Evolutionary conservation across 2,888 invertebrate genomes (phyloP), one percentile per base, ranked within the genome.

Genomic region (Eurois occulta): DNA sequence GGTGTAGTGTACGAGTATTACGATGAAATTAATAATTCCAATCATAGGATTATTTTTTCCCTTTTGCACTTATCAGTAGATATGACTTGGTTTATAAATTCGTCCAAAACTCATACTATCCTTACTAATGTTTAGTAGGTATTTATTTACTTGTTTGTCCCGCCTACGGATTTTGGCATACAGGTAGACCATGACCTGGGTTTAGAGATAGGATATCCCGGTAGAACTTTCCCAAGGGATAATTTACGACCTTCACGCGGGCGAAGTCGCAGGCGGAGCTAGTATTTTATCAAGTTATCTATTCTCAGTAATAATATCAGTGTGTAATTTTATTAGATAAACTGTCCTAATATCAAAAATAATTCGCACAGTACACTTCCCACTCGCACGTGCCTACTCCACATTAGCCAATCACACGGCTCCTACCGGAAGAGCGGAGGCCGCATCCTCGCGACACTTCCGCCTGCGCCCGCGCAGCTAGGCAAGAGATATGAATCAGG

Each of bases 391-490:
- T 79, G 80, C 64, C 66, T 88, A 81, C 67, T 75, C 65, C 60
- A 72, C 65, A 78, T 84, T 84, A 73, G 85, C 77, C 84, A 84
- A 85, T 87, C 75, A 76, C 79, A 80, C 70, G 77, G 65, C 52
- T 66, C 28, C 62, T 75, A 68, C 73, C 91, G 94, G 94, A 94
- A 92, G 89, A 86, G 91, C 88, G 90, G 93, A 93, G 93, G 93
- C 91, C 91, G 92, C 90, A 89, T 93, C 93, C 93, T 91, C 85
- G 86, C 78, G 78, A 52, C 78, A 86, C 85, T 93, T 93, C 93
- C 93, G 91, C 72, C 58, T 85, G 85, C 83, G 87, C 84, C 77
- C 81, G 82, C 82, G 88, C 88, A 83, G 13, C 79, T 83, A 62
- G 71, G 32, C 77, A 43, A 18, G n/a, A 68, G 83, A 84, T 86